Base-by-base conservation (phyloP, 1,140 invertebrate species). In the Agrypnia vestita region DNA sequence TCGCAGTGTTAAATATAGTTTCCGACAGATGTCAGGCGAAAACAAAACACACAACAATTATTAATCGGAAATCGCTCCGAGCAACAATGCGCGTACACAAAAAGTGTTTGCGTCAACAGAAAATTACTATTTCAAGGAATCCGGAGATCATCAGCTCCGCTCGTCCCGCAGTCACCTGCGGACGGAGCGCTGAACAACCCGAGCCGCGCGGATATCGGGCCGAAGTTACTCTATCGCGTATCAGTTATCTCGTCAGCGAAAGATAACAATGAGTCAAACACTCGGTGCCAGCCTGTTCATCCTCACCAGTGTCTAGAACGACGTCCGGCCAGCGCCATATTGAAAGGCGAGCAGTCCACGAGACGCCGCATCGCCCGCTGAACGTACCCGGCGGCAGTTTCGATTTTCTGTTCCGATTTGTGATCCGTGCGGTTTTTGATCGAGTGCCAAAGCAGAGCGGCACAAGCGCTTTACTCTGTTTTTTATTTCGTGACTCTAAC, bases 381-480 rank as follows among this genome's bases (percentile, higher is more conserved):
- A 51, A 71, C 67, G 67, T 71, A 51, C 13, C 43, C 21, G 44
- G 1, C 43, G n/a, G 59, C 19, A 13, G 59, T 56, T 62, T 62
- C 21, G 6, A 62, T 62, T 25, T 17, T 17, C 11, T 35, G 25
- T 35, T 6, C 25, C 25, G n/a, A 19, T n/a, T 46, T 44, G n/a
- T 67, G 21, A 10, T 44, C 15, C n/a, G 1, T 25, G 21, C 25
- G 17, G 15, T 44, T 43, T 67, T 35, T 46, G 43, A 67, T 11
- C 12, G 35, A 67, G 62, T 67, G 62, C 62, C 15, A 15, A 35
- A 35, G 15, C 11, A 67, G 0, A 46, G 35, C 44, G n/a, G 25
- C 6, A 6, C 6, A 35, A 35, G 6, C 6, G 6, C 6, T 35
- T 35, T 35, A n/a, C 25, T 11, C 44, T 47, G 25, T 67, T 56